phyloP scores from a whole-genome alignment of 2,888 invertebrate genomes.

The Dicyrtomina minuta region DNA sequence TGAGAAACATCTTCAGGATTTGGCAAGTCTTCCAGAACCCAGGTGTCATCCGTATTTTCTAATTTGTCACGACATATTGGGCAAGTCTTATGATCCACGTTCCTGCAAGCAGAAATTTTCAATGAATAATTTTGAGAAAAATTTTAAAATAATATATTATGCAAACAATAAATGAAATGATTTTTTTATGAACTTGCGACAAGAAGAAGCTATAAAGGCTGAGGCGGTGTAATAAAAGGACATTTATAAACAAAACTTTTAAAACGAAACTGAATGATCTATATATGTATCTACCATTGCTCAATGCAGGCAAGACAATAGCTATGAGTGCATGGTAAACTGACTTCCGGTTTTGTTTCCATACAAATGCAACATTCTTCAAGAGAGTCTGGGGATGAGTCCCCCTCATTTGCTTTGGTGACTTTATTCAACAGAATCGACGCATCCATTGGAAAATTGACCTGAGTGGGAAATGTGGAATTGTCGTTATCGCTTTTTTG shows the following conservation, averaged over 20 bases:
- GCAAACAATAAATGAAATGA: too few relatives aligned
- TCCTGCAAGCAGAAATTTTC: slow-evolving; percentile 63
- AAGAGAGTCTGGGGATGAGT: not conserved
- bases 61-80: slow-evolving; percentile 68
- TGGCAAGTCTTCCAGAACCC: slow-evolving; percentile 67
- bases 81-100: slow-evolving; percentile 68
- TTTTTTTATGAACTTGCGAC: too few relatives aligned
- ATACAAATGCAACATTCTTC: slow-evolving; percentile 68
- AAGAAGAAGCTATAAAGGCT: too few relatives aligned
- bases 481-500: not conserved
- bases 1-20: slow-evolving; percentile 55
- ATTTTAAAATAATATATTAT: too few relatives aligned
- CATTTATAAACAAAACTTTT: too few relatives aligned
- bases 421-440: slow-evolving; percentile 49
- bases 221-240: too few relatives aligned
- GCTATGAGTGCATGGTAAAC: slow-evolving; percentile 69
- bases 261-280: too few relatives aligned
- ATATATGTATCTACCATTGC: slow-evolving; percentile 69
- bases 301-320: slow-evolving; percentile 72
- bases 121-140: too few relatives aligned
- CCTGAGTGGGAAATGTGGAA: not conserved
- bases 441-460: slow-evolving; percentile 23
- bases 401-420: slow-evolving; percentile 19
- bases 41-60: slow-evolving; percentile 66
- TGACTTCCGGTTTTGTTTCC: slow-evolving; percentile 68